These are phyloP conservation scores for Circaetus gallicus DNA, from an alignment of 2,113 vertebrate species.

Conservation along the genomic window DNA sequence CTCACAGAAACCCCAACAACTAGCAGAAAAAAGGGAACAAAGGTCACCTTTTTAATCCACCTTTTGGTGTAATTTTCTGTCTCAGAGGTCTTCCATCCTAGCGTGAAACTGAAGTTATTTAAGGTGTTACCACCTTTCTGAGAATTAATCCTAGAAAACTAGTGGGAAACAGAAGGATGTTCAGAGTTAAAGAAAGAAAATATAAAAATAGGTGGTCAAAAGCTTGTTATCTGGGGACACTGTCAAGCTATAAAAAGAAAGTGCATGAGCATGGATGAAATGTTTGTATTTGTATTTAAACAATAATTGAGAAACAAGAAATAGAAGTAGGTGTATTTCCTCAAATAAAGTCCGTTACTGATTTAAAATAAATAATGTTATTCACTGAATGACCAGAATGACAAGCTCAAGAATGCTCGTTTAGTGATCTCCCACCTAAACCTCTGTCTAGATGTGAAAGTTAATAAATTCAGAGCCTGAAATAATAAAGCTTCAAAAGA, in stretches of 20 bases:
- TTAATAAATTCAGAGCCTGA: background rate
- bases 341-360: background rate
- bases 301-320: background rate
- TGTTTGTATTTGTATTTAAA: background rate
- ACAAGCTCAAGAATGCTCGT: background rate
- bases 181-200: background rate
- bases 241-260: background rate
- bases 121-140: background rate
- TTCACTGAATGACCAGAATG: background rate
- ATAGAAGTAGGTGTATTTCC: background rate
- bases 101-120: background rate
- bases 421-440: background rate
- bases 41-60: background rate
- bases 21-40: background rate
- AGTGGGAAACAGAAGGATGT: background rate
- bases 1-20: background rate
- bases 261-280: background rate
- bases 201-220: background rate
- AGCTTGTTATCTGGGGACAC: background rate
- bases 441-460: background rate
- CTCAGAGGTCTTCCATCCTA: background rate
- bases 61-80: background rate
- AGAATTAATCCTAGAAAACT: background rate
- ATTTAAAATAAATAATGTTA: background rate
- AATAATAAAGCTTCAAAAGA: background rate